Conservation (phyloP, 2,888 invertebrate species). For the Meteorus colon region DNA sequence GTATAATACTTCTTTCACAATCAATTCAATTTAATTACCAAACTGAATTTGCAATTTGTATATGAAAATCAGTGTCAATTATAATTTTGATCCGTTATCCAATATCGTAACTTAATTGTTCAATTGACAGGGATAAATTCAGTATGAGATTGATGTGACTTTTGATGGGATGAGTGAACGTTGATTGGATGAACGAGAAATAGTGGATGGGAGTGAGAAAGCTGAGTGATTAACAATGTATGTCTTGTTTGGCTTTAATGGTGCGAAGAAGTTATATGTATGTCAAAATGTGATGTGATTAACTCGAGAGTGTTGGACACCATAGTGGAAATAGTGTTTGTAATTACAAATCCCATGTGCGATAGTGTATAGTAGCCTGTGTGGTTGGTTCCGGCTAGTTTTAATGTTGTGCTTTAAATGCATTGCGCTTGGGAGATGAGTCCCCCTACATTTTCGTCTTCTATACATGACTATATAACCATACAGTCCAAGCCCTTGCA, state of each 20-base stretch:
- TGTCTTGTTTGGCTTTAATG: neutral
- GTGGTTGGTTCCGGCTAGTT: neutral
- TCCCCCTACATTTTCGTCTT: neutral
- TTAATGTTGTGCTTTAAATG: constrained; percentile 29
- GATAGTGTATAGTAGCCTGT: neutral
- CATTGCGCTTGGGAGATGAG: constrained; percentile 15
- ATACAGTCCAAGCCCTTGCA: neutral
- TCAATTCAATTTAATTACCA: neutral
- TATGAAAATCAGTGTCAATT: neutral
- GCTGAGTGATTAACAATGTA: neutral
- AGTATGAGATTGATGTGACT: neutral
- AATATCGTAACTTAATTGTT: neutral
- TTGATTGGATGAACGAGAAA: constrained; percentile 4
- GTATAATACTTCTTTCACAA: neutral
- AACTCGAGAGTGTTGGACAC: neutral
- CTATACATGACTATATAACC: neutral
- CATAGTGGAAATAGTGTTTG: neutral
- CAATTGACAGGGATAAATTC: neutral
- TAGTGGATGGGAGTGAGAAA: neutral
- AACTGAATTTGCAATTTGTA: neutral
- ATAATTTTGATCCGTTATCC: neutral
- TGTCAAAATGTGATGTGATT: constrained; percentile 1
- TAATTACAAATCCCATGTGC: neutral
- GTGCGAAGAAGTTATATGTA: neutral
- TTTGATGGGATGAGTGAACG: neutral